phyloP scores from a whole-genome alignment of 2,888 invertebrate species.

The Leptopilina drosophilae region DNA sequence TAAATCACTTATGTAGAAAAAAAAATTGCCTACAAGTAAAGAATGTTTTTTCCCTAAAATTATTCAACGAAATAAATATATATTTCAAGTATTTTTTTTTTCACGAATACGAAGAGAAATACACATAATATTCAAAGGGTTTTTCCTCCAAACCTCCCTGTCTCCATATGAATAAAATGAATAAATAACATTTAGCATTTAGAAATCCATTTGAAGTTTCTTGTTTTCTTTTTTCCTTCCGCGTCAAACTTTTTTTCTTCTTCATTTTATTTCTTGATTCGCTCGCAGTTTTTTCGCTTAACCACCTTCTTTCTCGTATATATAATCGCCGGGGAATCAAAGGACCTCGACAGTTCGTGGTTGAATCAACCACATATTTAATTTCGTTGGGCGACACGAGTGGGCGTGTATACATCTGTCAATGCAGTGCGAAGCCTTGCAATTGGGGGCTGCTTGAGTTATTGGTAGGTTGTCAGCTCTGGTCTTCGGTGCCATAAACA shows the following conservation, averaged over 20 bases:
- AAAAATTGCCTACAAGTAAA: too few relatives aligned
- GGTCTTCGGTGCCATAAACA: slow-evolving; percentile 71
- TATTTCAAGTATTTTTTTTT: too few relatives aligned
- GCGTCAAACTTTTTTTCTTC: too few relatives aligned
- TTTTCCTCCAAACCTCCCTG: too few relatives aligned
- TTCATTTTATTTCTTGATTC: background rate
- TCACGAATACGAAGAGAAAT: too few relatives aligned
- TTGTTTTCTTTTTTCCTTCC: slow-evolving; percentile 38
- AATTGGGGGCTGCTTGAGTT: slow-evolving; percentile 69
- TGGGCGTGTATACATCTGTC: slow-evolving; percentile 74
- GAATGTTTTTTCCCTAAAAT: too few relatives aligned
- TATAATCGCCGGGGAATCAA: slow-evolving; percentile 51
- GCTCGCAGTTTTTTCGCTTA: slow-evolving; percentile 46
- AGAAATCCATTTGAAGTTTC: slow-evolving; percentile 9
- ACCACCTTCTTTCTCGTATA: slow-evolving; percentile 50
- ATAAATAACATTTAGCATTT: slow-evolving; percentile 31
- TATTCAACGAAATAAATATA: too few relatives aligned
- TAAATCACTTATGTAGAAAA: too few relatives aligned
- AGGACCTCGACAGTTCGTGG: slow-evolving; percentile 52
- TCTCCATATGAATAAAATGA: too few relatives aligned
- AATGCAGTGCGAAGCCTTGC: slow-evolving; percentile 67
- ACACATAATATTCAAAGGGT: too few relatives aligned
- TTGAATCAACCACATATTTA: slow-evolving; percentile 66
- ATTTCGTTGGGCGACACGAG: slow-evolving; percentile 68
- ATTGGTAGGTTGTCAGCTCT: slow-evolving; percentile 70